Percentiles rank a stretch among this genome's conserved stretches.
phyloP scores from a whole-genome alignment of 2,888 invertebrate genomes.

The Eupithecia dodoneata region DNA sequence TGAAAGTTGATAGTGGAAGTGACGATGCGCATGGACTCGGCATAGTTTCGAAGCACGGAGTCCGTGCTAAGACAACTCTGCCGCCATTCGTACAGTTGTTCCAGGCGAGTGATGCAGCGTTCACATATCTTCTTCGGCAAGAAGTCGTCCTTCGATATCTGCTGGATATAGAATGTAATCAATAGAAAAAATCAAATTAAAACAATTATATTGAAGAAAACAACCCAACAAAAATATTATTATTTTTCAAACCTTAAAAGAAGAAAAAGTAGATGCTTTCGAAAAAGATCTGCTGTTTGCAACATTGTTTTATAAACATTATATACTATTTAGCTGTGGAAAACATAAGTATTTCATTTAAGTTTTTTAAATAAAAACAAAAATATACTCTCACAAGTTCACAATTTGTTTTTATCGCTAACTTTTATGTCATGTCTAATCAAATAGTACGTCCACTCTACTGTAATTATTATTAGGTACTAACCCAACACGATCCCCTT shows the following conservation, averaged over 20 bases:
- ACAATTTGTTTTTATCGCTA: background rate
- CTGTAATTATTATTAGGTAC: conserved; percentile 9
- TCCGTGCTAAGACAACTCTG: conserved; percentile 87
- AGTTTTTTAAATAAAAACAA: background rate
- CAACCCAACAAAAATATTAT: background rate
- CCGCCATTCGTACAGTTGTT: conserved; percentile 88
- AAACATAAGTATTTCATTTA: background rate
- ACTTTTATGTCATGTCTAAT: background rate
- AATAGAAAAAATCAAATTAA: conserved; percentile 47
- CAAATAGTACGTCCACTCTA: background rate
- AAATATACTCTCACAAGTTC: background rate
- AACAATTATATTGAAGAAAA: background rate
- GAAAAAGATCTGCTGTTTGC: background rate
- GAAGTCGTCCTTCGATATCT: conserved; percentile 89
- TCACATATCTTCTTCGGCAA: conserved; percentile 89
- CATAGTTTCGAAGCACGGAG: conserved; percentile 87
- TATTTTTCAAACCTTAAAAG: background rate
- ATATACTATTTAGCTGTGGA: background rate
- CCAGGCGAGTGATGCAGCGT: conserved; percentile 86
- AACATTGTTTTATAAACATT: background rate
- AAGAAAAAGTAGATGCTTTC: background rate
- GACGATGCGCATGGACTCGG: conserved; percentile 87
- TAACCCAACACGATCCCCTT: conserved; percentile 40
- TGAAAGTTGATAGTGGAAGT: conserved; percentile 88
- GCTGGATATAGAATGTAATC: conserved; percentile 58